phyloP scores from a whole-genome alignment of 2,113 vertebrate genomes.

The Pollachius pollachius region DNA sequence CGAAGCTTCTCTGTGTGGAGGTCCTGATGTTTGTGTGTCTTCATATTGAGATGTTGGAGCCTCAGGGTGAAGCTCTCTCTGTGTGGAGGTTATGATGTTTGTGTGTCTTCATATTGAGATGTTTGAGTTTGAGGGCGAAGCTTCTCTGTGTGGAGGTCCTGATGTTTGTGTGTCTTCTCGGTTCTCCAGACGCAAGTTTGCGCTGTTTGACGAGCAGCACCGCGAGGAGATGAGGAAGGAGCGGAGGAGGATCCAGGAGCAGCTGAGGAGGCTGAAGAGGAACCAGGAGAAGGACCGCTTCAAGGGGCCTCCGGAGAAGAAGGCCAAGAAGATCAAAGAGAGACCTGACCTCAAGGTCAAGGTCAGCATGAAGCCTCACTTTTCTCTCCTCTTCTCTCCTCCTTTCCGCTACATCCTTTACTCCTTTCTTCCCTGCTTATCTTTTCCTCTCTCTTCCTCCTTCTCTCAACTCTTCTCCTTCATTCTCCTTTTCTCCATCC shows the following conservation, averaged over 20 bases:
- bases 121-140: no score
- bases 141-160: no score
- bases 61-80: no score
- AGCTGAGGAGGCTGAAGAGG: constrained; percentile 89
- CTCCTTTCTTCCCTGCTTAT: constrained; percentile 71
- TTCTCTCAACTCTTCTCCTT: no score
- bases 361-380: constrained; percentile 60
- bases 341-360: constrained; percentile 95
- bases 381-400: constrained; percentile 5
- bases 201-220: constrained; percentile 95
- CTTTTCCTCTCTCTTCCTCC: no score
- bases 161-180: not conserved
- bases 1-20: no score
- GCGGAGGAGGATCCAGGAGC: constrained; percentile 91
- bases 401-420: constrained; percentile 34
- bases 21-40: no score
- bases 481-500: no score
- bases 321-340: constrained; percentile 95
- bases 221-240: constrained; percentile 99
- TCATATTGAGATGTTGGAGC: no score
- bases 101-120: no score
- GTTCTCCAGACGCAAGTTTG: constrained; percentile 87
- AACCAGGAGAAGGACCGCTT: constrained; percentile 97
- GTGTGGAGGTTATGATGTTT: no score
- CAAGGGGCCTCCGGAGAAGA: constrained; percentile 95